Evolutionary conservation across 1,140 invertebrate species (phyloP), one percentile per base, ranked within the genome.

Genomic region (Aleiodes sp.): DNA sequence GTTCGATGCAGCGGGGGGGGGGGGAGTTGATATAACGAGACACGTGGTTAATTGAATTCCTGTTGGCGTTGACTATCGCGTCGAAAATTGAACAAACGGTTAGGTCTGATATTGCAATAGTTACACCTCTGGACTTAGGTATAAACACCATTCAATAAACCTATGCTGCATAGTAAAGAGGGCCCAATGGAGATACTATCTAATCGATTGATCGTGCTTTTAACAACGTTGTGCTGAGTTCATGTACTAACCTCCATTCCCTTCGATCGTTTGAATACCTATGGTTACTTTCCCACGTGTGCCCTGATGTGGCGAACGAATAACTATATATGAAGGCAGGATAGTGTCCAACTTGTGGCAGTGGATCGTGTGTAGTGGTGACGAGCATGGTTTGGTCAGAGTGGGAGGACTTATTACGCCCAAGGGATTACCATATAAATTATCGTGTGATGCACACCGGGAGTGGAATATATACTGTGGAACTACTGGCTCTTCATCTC

Each of bases 361-460:
- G 66, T 69, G 72, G 72, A 68, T 76, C 76, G 77, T 76, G 73
- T 78, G 77, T 80, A 78, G 76, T 69, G 79, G 79, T 74, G 71
- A 73, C n/a, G 19, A 26, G 24, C 7, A 19, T 71, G 78, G 77
- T 81, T 80, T 75, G 73, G 75, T 75, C 74, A 80, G 35, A 70
- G 64, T 65, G 64, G 78, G 77, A 72, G 76, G 76, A 81, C 80
- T 81, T 81, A 81, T 81, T 80, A 81, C 80, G 76, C 78, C 73
- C 80, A 76, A 73, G 70, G 75, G 74, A 81, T 81, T 81, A 81
- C 79, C 79, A 81, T 81, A 81, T 81, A 81, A 81, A 81, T 81
- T 81, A 81, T 81, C 78, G 75, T 75, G 76, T 80, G 78, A 81
- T 81, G 79, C 78, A 81, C 76, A 73, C 72, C 78, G 74, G 73